Conservation (phyloP, 2,113 vertebrate species). For the Larimichthys polyactis region DNA sequence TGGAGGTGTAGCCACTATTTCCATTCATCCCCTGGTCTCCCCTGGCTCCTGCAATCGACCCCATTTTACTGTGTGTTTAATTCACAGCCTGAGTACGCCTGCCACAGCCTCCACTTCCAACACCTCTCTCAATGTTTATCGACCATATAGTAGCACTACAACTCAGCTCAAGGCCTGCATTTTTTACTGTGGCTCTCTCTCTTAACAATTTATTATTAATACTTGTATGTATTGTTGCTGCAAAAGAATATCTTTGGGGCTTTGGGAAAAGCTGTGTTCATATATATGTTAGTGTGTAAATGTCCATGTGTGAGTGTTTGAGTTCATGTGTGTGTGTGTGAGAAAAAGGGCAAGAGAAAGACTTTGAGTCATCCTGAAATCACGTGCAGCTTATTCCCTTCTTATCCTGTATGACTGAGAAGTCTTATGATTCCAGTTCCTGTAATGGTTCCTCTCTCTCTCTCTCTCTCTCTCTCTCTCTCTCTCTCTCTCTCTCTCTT, state of each 20-base stretch:
- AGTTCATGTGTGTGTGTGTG: conserved; percentile 1
- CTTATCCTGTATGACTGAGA: conserved; percentile 56
- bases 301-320: not conserved
- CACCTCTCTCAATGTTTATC: conserved; percentile 68
- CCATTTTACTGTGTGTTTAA: conserved; percentile 67
- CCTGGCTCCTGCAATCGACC: conserved; percentile 69
- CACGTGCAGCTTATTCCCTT: conserved; percentile 60
- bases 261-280: not conserved
- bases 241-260: conserved; percentile 3
- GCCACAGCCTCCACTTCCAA: conserved; percentile 54
- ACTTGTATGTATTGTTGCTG: not conserved
- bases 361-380: conserved; percentile 51
- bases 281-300: not conserved
- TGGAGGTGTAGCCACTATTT: conserved; percentile 53
- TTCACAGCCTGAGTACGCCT: conserved; percentile 63
- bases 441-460: conserved; percentile 19
- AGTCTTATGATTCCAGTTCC: conserved; percentile 65
- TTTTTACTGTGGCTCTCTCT: conserved; percentile 23
- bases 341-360: conserved; percentile 7
- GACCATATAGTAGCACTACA: conserved; percentile 51
- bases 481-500: conserved; percentile 1
- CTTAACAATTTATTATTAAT: conserved; percentile 34
- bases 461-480: not conserved
- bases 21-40: conserved; percentile 69
- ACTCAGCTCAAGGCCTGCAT: conserved; percentile 17